Conservation (phyloP, 2,888 invertebrate genomes). For the Piscicola geometra region DNA sequence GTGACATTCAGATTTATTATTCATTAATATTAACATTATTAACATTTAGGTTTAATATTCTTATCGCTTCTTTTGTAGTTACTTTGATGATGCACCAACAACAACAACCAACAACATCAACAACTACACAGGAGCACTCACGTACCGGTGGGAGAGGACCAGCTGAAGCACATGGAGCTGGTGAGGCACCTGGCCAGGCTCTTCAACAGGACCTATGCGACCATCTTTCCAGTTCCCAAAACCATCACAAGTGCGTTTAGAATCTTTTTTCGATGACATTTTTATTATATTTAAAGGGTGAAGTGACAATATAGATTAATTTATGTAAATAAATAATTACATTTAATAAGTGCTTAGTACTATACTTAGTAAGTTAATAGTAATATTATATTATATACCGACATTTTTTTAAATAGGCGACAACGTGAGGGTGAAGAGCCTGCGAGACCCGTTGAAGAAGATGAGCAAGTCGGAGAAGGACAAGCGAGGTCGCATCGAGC, state of each 20-base stretch:
- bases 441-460: constrained; percentile 80
- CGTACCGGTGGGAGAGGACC: constrained; percentile 92
- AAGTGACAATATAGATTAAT: too few species aligned
- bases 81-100: neutral
- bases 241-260: constrained; percentile 42
- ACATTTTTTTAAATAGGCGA: constrained; percentile 44
- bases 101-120: too few species aligned
- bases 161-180: constrained; percentile 59
- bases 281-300: neutral
- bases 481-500: constrained; percentile 70
- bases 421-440: constrained; percentile 65
- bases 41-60: too few species aligned
- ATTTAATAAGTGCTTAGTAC: neutral
- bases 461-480: constrained; percentile 95
- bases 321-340: neutral
- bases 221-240: constrained; percentile 69
- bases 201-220: constrained; percentile 74
- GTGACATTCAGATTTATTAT: too few species aligned
- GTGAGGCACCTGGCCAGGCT: constrained; percentile 65
- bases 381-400: neutral
- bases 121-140: constrained; percentile 76
- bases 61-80: neutral
- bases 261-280: neutral
- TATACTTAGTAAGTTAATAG: neutral
- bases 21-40: neutral